Conservation (phyloP, 2,113 vertebrate species). For the cattle (Bos taurus) region DNA sequence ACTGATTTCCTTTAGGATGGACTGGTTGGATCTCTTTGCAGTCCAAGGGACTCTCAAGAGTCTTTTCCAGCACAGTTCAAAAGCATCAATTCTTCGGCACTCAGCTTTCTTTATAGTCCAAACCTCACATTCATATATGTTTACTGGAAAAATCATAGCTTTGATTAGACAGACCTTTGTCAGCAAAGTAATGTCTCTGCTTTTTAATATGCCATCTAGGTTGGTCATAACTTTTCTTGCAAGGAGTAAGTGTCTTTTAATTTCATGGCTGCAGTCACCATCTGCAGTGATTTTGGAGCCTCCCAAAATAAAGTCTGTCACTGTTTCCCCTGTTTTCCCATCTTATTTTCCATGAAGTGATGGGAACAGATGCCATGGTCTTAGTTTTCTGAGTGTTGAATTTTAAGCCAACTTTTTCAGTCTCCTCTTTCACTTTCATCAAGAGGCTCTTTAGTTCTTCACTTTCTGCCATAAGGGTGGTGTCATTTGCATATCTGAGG, state of each 20-base stretch:
- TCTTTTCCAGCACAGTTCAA: not conserved
- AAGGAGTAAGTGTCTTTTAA: not conserved
- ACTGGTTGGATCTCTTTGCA: not conserved
- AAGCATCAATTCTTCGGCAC: not conserved
- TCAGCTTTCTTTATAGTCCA: not conserved
- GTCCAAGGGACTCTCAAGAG: not conserved
- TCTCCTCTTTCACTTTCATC: not conserved
- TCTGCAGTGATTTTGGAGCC: not conserved
- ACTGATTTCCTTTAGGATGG: not conserved
- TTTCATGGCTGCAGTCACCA: not conserved
- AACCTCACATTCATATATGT: not conserved
- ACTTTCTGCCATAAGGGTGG: not conserved
- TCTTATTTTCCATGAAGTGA: not conserved
- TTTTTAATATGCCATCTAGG: not conserved
- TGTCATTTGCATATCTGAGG: not conserved
- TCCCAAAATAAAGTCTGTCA: not conserved
- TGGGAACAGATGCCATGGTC: not conserved
- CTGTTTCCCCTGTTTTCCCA: not conserved
- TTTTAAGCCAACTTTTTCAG: not conserved
- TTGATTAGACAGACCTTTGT: not conserved
- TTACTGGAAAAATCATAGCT: not conserved
- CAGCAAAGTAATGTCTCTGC: not conserved
- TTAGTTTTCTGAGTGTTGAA: not conserved
- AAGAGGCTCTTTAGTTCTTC: not conserved
- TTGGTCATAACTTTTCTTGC: not conserved